These are phyloP conservation scores for Ferrisia virgata DNA, from an alignment of 2,888 invertebrate genomes.

Conservation along the genomic window DNA sequence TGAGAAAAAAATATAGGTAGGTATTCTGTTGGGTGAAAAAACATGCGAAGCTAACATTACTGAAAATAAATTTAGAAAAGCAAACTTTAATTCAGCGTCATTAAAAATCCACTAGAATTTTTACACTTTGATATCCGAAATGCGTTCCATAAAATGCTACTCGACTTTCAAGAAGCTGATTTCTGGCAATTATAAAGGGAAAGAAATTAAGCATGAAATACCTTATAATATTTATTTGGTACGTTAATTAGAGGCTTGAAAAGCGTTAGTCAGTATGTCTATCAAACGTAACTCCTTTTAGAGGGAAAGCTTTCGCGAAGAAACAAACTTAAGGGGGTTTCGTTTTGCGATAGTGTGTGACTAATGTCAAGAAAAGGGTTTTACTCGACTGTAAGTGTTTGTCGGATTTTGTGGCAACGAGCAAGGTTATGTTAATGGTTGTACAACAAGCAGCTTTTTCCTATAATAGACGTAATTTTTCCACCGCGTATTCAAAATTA, in stretches of 20 bases:
- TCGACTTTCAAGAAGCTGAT: conserved; percentile 8
- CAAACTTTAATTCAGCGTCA: not conserved
- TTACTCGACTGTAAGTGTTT: not conserved
- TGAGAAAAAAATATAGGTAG: not conserved
- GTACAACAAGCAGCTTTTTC: conserved; percentile 18
- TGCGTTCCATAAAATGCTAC: not conserved
- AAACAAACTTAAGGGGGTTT: conserved; percentile 30
- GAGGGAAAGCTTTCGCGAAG: conserved; percentile 22
- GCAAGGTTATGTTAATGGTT: conserved; percentile 33
- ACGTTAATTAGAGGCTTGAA: conserved; percentile 43
- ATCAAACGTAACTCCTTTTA: conserved; percentile 42
- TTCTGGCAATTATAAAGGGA: conserved; percentile 30
- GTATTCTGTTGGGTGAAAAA: not conserved
- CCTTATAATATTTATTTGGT: conserved; percentile 44
- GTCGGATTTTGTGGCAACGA: conserved; percentile 32
- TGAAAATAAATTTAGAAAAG: not conserved
- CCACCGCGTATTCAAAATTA: not conserved
- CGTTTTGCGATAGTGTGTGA: conserved; percentile 39
- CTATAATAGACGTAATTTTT: conserved; percentile 11
- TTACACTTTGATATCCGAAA: conserved; percentile 21
- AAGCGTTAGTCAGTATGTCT: conserved; percentile 42
- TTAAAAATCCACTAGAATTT: conserved; percentile 30
- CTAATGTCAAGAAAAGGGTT: conserved; percentile 35
- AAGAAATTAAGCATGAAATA: conserved; percentile 44
- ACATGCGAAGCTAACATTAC: not conserved